Percentiles rank a stretch among this genome's conserved stretches.
These are phyloP conservation scores for Hyperoplus lanceolatus DNA, from an alignment of 2,797 vertebrate species.

Conservation along the genomic window DNA sequence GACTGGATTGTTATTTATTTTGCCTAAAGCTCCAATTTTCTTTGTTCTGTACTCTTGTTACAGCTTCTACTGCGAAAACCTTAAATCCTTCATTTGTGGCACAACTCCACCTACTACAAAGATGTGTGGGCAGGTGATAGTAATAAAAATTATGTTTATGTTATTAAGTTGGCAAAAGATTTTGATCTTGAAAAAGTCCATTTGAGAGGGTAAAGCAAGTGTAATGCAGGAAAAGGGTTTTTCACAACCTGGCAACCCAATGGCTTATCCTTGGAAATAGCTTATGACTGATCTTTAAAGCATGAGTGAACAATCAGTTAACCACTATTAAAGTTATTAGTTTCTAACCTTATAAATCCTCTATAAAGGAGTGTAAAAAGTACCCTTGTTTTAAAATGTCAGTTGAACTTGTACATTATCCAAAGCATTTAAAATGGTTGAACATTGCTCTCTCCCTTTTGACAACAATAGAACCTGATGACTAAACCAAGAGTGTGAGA, in stretches of 20 bases:
- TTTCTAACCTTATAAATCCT: background rate
- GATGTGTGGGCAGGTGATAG: too few relatives aligned
- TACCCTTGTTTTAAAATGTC: background rate
- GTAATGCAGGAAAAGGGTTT: background rate
- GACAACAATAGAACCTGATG: constrained; percentile 4
- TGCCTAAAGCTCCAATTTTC: background rate
- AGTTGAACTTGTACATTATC: background rate
- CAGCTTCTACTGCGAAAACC: background rate
- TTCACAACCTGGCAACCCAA: constrained; percentile 4
- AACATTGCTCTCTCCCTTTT: background rate
- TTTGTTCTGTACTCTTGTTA: background rate
- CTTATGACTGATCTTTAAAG: background rate
- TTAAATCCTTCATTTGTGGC: background rate
- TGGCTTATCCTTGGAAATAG: background rate
- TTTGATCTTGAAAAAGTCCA: background rate
- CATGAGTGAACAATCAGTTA: background rate
- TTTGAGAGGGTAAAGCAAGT: background rate
- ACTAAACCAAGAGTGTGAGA: background rate
- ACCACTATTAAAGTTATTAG: background rate
- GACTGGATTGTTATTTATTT: background rate
- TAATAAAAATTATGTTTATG: too few relatives aligned
- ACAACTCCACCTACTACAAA: background rate
- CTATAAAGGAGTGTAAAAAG: background rate
- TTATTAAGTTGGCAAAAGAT: background rate
- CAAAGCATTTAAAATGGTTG: background rate